A percentile compares a stretch with the other conserved stretches of the same genome.
These are phyloP conservation scores for Drosophila pseudotalamancana DNA, from an alignment of 2,888 invertebrate species.

Conservation along the genomic window DNA sequence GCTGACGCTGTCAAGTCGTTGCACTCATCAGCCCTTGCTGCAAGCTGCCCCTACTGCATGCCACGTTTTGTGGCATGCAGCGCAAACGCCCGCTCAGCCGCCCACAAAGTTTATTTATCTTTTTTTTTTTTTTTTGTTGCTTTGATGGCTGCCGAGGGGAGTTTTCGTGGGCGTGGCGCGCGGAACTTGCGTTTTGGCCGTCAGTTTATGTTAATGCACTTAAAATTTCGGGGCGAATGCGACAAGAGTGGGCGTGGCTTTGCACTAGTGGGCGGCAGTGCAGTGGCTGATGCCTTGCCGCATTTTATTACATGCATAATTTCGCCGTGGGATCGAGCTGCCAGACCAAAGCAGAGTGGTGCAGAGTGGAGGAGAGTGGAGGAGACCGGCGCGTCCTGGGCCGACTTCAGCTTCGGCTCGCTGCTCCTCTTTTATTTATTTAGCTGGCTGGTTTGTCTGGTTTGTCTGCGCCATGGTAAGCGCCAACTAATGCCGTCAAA, in stretches of 20 bases:
- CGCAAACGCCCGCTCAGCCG: not conserved
- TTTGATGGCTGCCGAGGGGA: not conserved
- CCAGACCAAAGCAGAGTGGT: constrained; percentile 6
- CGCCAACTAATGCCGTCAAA: constrained; percentile 82
- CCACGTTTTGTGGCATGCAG: not conserved
- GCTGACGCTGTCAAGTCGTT: constrained; percentile 78
- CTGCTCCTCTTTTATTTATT: constrained; percentile 75
- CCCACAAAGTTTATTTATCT: constrained; percentile 78
- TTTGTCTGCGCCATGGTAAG: constrained; percentile 59
- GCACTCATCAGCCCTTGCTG: constrained; percentile 79
- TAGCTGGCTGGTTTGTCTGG: constrained; percentile 51
- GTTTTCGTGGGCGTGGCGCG: not conserved
- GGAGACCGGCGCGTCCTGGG: constrained; percentile 8
- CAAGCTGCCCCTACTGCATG: not conserved
- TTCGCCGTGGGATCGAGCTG: constrained; percentile 71
- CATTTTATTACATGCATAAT: constrained; percentile 84
- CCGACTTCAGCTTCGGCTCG: constrained; percentile 34
- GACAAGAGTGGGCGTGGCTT: constrained; percentile 57
- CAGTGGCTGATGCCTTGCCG: constrained; percentile 69
- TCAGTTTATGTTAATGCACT: constrained; percentile 82
- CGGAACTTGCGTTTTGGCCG: constrained; percentile 29
- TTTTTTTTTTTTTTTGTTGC: constrained; percentile 17
- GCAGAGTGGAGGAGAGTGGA: not conserved
- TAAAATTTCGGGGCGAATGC: constrained; percentile 67
- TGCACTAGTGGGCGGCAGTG: constrained; percentile 44